Evolutionary conservation across 1,140 invertebrate species (phyloP), one percentile per base, ranked within the genome.

Genomic region (Holcopasites calliopsidis): DNA sequence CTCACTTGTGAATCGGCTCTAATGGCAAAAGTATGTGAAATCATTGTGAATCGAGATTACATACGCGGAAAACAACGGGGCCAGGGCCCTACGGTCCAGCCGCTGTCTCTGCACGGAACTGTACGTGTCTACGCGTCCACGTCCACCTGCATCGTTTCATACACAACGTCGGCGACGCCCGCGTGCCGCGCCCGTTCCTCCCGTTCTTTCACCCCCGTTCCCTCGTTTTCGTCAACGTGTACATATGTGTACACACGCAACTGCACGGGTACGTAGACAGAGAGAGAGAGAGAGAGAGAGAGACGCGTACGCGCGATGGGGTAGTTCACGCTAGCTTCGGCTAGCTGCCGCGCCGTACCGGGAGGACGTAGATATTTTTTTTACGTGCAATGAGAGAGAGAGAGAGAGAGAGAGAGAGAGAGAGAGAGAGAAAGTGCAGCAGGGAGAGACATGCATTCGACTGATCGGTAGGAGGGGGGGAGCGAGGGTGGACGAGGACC

Each of bases 11-110:
- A 90, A 90, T 90, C 85, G 84, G 54, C 79, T 86, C 89, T 90
- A 90, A 91, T 90, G 88, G 89, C 85, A 90, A 90, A 90, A 90
- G 89, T 91, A 90, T 90, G 89, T 90, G 90, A 89, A 90, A 90
- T 89, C 84, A 90, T 91, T 87, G 88, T 87, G 87, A 88, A 89
- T 86, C 85, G 87, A 90, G 89, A 90, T 90, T 91, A 90, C 90
- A 88, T 87, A 87, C 83, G 88, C 85, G 89, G n/a, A 88, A 90
- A 90, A 91, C 82, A 85, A 85, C 82, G 82, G 69, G 57, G 57
- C 66, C 55, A 47, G 44, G 58, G 57, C 77, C 77, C 81, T 83
- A 71, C 69, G 74, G 49, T 62, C 73, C 47, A 40, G 33, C 40
- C 54, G 13, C 55, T 50, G 61, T 61, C 60, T 52, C 52, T 33